phyloP scores from a whole-genome alignment of 2,113 vertebrate genomes.

The Epinephelus lanceolatus region DNA sequence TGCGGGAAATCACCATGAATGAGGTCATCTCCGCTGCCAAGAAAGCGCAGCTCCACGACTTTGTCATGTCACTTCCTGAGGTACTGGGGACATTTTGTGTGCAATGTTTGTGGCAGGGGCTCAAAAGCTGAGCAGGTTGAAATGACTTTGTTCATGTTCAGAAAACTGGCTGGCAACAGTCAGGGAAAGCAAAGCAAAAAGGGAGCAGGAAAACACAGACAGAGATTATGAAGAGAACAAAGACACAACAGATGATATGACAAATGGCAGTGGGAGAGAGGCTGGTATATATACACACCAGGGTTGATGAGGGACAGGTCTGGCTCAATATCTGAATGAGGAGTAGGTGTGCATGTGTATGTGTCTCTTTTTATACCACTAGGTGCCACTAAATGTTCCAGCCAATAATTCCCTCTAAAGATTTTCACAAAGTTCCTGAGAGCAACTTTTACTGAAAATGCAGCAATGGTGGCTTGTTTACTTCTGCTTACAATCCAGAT shows the following conservation, averaged over 20 bases:
- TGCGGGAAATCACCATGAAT: constrained; percentile 78
- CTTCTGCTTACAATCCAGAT: background rate
- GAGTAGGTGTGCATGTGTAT: background rate
- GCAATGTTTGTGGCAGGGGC: background rate
- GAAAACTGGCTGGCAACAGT: background rate
- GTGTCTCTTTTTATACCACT: too few relatives aligned
- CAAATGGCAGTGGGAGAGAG: background rate
- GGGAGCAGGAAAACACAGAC: background rate
- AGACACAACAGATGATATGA: background rate
- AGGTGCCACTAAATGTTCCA: background rate
- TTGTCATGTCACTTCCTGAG: constrained; percentile 86
- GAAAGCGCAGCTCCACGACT: constrained; percentile 86
- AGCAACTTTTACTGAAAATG: background rate
- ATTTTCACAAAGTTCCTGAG: background rate
- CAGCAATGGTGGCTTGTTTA: too few relatives aligned
- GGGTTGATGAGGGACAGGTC: too few relatives aligned
- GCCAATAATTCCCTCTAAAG: background rate
- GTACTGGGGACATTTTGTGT: constrained; percentile 57
- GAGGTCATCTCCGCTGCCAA: constrained; percentile 84
- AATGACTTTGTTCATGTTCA: background rate
- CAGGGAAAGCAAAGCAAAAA: too few relatives aligned
- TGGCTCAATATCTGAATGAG: background rate
- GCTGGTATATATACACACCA: background rate
- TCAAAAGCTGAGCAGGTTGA: background rate
- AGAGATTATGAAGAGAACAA: background rate